Conservation (phyloP, 2,888 invertebrate species). For the Caenorhabditis virilis region DNA sequence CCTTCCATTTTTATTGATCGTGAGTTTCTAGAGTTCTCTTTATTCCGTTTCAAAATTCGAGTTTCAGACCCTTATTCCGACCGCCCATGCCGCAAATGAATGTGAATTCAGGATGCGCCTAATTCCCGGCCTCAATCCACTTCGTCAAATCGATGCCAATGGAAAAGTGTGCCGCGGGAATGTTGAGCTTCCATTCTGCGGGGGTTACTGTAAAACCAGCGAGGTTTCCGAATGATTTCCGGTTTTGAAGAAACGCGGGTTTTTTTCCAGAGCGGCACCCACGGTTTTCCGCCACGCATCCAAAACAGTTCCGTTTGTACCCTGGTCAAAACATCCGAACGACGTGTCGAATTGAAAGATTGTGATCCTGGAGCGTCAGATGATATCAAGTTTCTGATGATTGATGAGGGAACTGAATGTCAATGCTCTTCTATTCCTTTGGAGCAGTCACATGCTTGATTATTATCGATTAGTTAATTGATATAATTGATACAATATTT, state of each 20-base stretch:
- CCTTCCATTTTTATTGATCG: neutral
- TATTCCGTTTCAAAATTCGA: neutral
- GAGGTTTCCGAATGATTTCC: conserved; percentile 16
- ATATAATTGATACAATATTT: too few species aligned
- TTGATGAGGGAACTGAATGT: conserved; percentile 40
- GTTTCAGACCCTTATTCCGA: neutral
- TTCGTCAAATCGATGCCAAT: conserved; percentile 11
- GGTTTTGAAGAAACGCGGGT: neutral
- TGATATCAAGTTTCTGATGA: conserved; percentile 29
- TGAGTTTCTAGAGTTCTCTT: neutral
- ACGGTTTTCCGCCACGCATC: conserved; percentile 42
- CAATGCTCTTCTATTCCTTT: conserved; percentile 36
- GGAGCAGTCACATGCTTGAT: neutral
- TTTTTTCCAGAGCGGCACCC: conserved; percentile 39
- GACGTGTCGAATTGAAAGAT: conserved; percentile 32
- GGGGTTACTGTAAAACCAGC: conserved; percentile 49
- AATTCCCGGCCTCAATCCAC: conserved; percentile 39
- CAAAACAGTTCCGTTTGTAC: conserved; percentile 44
- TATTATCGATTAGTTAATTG: too few species aligned
- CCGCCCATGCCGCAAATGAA: conserved; percentile 7
- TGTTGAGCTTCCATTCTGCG: conserved; percentile 43
- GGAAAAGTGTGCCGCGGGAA: conserved; percentile 42
- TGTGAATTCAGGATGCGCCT: conserved; percentile 37
- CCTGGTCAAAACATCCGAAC: conserved; percentile 35
- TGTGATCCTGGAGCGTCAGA: conserved; percentile 44